These are phyloP conservation scores for Drosophila navojoa DNA, from an alignment of 1,140 invertebrate species.

Conservation along the genomic window DNA sequence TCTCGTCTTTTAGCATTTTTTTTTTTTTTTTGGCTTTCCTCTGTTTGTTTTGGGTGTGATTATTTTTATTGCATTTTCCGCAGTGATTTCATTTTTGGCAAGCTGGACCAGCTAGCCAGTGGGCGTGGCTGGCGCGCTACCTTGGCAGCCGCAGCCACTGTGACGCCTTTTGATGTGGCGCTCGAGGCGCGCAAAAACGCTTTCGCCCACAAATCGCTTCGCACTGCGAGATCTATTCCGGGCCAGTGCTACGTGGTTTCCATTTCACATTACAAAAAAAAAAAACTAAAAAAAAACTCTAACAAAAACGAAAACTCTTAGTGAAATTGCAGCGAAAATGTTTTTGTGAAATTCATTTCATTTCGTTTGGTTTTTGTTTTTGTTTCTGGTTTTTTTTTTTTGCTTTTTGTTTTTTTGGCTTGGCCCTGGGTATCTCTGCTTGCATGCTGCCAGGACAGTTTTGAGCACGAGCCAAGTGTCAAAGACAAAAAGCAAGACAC, in stretches of 20 bases:
- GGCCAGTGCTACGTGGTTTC: no score
- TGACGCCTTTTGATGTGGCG: constrained; percentile 37
- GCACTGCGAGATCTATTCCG: no score
- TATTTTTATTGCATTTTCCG: constrained; percentile 49
- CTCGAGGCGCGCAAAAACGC: constrained; percentile 4
- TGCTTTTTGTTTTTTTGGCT: background rate
- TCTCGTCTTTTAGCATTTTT: no score
- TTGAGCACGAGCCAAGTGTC: constrained; percentile 25
- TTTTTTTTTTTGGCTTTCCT: background rate
- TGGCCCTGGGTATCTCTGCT: background rate
- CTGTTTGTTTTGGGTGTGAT: constrained; percentile 9
- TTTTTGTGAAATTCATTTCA: background rate
- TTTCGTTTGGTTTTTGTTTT: no score
- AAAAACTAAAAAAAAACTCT: no score
- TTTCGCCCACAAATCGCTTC: background rate
- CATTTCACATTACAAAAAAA: no score
- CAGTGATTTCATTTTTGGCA: constrained; percentile 45
- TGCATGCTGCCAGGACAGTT: background rate
- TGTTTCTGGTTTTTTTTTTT: no score
- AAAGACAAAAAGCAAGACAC: constrained; percentile 3
- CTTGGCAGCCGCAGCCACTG: constrained; percentile 27
- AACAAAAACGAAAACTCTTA: background rate
- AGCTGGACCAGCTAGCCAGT: constrained; percentile 7
- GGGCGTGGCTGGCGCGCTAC: background rate
- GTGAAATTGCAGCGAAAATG: constrained; percentile 31